Percentiles rank a stretch among this genome's conserved stretches.
These are phyloP conservation scores for Trinectes maculatus DNA, from an alignment of 2,113 vertebrate genomes.

Conservation along the genomic window DNA sequence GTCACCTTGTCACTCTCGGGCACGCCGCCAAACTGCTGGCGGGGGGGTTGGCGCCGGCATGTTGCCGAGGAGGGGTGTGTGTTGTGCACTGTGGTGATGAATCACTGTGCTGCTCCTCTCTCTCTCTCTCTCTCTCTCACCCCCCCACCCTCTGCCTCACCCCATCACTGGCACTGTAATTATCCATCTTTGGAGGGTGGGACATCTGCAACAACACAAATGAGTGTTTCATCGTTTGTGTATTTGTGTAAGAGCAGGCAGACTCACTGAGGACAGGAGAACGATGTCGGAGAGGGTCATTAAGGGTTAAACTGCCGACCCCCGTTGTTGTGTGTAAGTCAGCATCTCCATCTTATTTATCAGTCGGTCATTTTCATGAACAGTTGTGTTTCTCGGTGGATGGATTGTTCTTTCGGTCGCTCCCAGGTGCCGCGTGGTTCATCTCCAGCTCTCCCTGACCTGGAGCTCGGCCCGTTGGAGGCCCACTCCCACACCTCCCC, in stretches of 20 bases:
- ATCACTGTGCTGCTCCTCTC: constrained; percentile 67
- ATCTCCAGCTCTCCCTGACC: constrained; percentile 13
- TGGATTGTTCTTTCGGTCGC: constrained; percentile 3
- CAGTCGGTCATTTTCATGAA: constrained; percentile 31
- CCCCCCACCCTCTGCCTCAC: constrained; percentile 58
- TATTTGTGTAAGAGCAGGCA: constrained; percentile 31
- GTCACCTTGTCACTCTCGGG: constrained; percentile 81
- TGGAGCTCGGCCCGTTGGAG: constrained; percentile 18
- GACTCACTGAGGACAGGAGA: constrained; percentile 37
- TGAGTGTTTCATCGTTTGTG: constrained; percentile 54
- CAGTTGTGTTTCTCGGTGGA: constrained; percentile 2
- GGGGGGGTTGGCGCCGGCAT: constrained; percentile 62
- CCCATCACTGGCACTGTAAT: constrained; percentile 79
- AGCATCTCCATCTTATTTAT: constrained; percentile 3
- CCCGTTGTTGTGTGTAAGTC: constrained; percentile 10
- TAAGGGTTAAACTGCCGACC: constrained; percentile 26
- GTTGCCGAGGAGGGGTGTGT: constrained; percentile 61
- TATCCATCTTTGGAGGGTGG: constrained; percentile 74
- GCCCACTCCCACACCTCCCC: not conserved
- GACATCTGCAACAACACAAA: constrained; percentile 76
- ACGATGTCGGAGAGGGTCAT: constrained; percentile 18
- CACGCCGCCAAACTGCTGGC: constrained; percentile 71
- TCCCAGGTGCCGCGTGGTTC: constrained; percentile 14
- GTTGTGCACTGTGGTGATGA: constrained; percentile 69
- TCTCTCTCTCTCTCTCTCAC: constrained; percentile 28